Percentiles rank a stretch among this genome's conserved stretches.
phyloP scores from a whole-genome alignment of 2,888 invertebrate genomes.

The Temnothorax rugatulus region DNA sequence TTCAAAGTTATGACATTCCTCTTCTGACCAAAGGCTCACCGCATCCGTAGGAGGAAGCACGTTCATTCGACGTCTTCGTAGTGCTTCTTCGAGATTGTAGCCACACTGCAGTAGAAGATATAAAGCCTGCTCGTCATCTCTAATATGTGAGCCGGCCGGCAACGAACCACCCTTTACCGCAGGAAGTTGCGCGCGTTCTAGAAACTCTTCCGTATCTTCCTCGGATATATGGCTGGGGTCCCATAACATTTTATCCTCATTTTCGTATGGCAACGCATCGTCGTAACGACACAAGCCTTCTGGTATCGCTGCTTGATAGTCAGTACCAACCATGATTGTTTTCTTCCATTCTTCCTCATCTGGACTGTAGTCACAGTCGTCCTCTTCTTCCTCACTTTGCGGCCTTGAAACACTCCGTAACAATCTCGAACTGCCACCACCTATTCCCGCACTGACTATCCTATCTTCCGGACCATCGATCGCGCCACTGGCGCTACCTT shows the following conservation, averaged over 20 bases:
- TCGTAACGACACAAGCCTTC: conserved; percentile 97
- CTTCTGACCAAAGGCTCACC: conserved; percentile 97
- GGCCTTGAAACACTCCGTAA: conserved; percentile 89
- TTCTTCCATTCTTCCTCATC: conserved; percentile 97
- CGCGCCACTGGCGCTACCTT: conserved; percentile 58
- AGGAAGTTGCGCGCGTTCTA: conserved; percentile 88
- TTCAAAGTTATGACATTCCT: conserved; percentile 98
- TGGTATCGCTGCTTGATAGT: conserved; percentile 97
- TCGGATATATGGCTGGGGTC: conserved; percentile 93
- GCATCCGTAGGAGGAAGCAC: conserved; percentile 91
- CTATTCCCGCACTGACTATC: conserved; percentile 76
- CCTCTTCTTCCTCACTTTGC: conserved; percentile 93
- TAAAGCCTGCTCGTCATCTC: conserved; percentile 96
- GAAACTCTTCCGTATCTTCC: conserved; percentile 92
- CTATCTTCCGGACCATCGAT: conserved; percentile 75
- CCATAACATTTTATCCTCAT: conserved; percentile 98
- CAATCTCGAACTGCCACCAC: conserved; percentile 83
- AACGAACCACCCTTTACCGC: conserved; percentile 87
- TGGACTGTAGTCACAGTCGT: conserved; percentile 93
- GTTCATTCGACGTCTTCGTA: conserved; percentile 92
- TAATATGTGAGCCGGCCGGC: conserved; percentile 91
- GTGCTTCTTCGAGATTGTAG: conserved; percentile 97
- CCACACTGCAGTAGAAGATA: conserved; percentile 97
- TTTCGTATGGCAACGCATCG: conserved; percentile 97
- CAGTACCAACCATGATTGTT: conserved; percentile 98